These are phyloP conservation scores for Drosophila funebris DNA, from an alignment of 1,140 invertebrate genomes.

Conservation along the genomic window DNA sequence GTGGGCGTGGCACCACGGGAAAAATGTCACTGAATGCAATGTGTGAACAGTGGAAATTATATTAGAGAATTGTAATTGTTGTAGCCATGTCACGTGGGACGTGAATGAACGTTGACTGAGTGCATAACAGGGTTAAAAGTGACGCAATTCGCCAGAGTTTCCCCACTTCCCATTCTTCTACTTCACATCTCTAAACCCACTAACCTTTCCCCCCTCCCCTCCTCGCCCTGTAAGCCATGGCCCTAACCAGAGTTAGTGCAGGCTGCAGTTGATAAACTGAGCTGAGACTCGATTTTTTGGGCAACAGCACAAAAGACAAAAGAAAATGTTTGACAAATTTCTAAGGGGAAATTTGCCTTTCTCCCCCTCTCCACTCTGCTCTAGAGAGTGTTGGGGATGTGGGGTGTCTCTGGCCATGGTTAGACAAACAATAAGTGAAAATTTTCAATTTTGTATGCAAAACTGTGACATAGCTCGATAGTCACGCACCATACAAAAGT, in stretches of 20 bases:
- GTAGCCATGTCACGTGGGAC: constrained; percentile 21
- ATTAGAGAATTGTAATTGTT: constrained; percentile 48
- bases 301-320: too few relatives aligned
- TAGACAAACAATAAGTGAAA: constrained; percentile 73
- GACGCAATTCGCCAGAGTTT: constrained; percentile 10
- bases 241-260: background rate
- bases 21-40: constrained; percentile 27
- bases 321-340: background rate
- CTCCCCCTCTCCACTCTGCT: too few relatives aligned
- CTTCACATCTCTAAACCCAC: background rate
- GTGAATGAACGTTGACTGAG: constrained; percentile 31
- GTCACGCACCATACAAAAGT: constrained; percentile 60
- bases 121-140: constrained; percentile 37
- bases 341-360: background rate
- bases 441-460: constrained; percentile 80
- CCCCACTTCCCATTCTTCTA: background rate
- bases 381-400: too few relatives aligned
- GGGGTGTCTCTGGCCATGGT: constrained; percentile 12
- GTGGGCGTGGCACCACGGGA: background rate
- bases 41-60: constrained; percentile 41
- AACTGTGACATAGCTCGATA: constrained; percentile 76
- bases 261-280: background rate
- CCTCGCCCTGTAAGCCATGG: background rate
- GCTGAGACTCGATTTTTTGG: background rate
- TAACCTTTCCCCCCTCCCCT: too few relatives aligned